Evolutionary conservation across 2,888 invertebrate genomes (phyloP).

Genomic region (Polydrusus tereticollis): DNA sequence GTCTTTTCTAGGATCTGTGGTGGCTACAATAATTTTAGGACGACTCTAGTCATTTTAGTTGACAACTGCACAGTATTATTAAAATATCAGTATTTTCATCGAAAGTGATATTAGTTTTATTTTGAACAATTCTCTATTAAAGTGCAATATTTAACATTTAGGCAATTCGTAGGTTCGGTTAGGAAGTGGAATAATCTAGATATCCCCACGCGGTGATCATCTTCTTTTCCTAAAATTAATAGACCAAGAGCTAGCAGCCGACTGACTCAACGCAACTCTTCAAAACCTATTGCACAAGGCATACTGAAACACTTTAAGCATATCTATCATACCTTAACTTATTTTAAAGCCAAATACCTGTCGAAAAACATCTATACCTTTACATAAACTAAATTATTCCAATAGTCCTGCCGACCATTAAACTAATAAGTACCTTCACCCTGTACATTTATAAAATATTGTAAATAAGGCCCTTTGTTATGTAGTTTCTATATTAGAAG

Average conservation of each 20-base stretch:
- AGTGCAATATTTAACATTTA: constrained; percentile 64
- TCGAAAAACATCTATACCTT: neutral
- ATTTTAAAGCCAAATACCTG: neutral
- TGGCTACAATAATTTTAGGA: constrained; percentile 38
- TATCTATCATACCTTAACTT: neutral
- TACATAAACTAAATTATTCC: neutral
- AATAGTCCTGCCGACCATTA: neutral
- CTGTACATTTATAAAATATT: constrained; percentile 37
- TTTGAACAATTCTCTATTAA: constrained; percentile 53
- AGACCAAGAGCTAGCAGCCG: too few relatives aligned
- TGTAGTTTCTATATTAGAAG: constrained; percentile 44
- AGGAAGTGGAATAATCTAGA: neutral
- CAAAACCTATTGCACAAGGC: too few relatives aligned
- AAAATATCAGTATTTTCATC: constrained; percentile 63
- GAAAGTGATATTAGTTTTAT: constrained; percentile 62
- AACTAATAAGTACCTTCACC: constrained; percentile 39
- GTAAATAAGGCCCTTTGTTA: constrained; percentile 43
- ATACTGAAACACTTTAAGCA: too few relatives aligned
- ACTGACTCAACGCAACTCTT: too few relatives aligned
- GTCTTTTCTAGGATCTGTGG: neutral
- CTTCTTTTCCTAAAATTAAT: too few relatives aligned
- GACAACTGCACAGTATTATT: constrained; percentile 61
- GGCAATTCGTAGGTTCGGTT: constrained; percentile 54
- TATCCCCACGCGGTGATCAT: neutral
- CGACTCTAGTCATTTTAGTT: constrained; percentile 51